Conservation (phyloP, 2,888 invertebrate species). For the Orchesella flavescens region DNA sequence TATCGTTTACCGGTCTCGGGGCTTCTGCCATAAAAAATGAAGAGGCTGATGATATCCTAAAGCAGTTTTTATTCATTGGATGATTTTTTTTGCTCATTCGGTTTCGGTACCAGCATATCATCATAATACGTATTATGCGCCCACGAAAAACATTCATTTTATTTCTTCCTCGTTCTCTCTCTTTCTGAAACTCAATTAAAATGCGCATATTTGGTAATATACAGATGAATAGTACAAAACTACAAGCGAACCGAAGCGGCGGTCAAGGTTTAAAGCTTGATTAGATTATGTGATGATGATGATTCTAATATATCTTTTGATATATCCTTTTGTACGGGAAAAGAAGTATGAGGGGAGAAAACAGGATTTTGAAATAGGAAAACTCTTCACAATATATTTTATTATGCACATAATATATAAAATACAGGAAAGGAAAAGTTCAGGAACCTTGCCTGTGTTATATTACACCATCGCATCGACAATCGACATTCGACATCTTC, state of each 20-base stretch:
- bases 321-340: neutral
- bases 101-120: too few relatives aligned
- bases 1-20: neutral
- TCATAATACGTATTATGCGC: too few relatives aligned
- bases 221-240: neutral
- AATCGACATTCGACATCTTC: neutral
- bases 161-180: constrained; percentile 21
- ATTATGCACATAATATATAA: constrained; percentile 11
- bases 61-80: neutral
- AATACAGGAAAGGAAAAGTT: constrained; percentile 25
- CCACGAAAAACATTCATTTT: neutral
- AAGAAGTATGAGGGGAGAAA: constrained; percentile 14
- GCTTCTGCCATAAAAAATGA: neutral
- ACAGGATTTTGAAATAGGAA: constrained; percentile 34
- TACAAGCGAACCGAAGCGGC: too few relatives aligned
- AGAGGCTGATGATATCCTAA: neutral
- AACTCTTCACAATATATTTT: too few relatives aligned
- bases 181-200: constrained; percentile 36
- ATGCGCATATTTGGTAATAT: constrained; percentile 37
- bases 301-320: constrained; percentile 27
- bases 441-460: constrained; percentile 14
- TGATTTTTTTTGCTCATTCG: neutral
- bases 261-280: constrained; percentile 8
- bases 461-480: neutral
- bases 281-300: constrained; percentile 32